Base-by-base conservation (phyloP, 1,140 invertebrate species). In the Drosophila pallidifrons region DNA sequence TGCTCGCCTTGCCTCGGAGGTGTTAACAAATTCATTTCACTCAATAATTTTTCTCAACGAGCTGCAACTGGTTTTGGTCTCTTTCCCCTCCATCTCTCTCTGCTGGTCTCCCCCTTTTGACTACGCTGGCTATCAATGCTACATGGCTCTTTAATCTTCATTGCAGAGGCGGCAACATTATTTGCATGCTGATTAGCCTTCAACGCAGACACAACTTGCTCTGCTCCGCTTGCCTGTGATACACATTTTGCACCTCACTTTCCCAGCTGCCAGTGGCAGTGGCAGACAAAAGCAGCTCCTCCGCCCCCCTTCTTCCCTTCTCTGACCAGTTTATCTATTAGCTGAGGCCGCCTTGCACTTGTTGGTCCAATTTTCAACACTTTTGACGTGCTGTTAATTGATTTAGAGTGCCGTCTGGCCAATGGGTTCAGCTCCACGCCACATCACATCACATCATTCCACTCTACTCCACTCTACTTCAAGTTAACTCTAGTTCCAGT, bases 21-120 rank as follows among this genome's bases (percentile, higher is more conserved):
- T 90, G 86, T 90, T 91, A 91, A 90, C 86, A 86, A 90, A 90
- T 86, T 82, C 86, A 90, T 90, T 91, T 90, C 79, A 90, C 87
- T 91, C 72, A 76, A 82, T 81, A 70, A 88, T 78, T 75, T 57
- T 81, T 68, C 60, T 65, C 47, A 71, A 72, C 61, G 68, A 87
- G 30, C 67, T 82, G 75, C 89, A 89, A 89, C 86, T 89, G 85
- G 85, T 89, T 89, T 89, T 67, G 47, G 32, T 45, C 67, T 15
- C 3, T 2, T 51, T 16, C 8, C 25, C 30, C 6, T 3, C 5
- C 2, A 11, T 0, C 47, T 28, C 3, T 3, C 45, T 46, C 45
- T 13, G 45, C 15, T 25, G 11, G 13, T 4, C 54, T 52, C 28
- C 2, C 15, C 15, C 30, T 15, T 59, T 20, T 54, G 32, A 51